phyloP scores from a whole-genome alignment of 2,113 vertebrate species.

The Protobothrops mucrosquamatus region DNA sequence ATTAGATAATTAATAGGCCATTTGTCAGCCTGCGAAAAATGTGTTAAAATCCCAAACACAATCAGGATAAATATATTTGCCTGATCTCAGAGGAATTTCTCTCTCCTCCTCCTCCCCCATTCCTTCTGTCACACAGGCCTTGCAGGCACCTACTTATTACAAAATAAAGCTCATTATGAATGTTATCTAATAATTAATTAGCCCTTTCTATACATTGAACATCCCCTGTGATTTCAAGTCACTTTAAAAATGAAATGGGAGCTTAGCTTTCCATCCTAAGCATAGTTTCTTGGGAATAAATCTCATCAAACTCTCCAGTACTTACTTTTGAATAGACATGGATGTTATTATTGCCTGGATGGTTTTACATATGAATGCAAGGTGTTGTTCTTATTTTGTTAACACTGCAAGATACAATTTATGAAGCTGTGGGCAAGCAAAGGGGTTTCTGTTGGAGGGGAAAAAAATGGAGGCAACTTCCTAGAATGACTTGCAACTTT shows the following conservation, averaged over 20 bases:
- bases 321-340: neutral
- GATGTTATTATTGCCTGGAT: neutral
- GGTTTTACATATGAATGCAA: constrained; percentile 74
- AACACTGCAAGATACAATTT: constrained; percentile 19
- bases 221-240: constrained; percentile 80
- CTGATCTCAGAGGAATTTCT: constrained; percentile 72
- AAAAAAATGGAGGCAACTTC: neutral
- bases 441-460: neutral
- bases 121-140: constrained; percentile 81
- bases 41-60: constrained; percentile 94
- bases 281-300: no score
- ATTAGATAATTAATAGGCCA: constrained; percentile 99
- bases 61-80: constrained; percentile 92
- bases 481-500: neutral
- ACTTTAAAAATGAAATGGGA: constrained; percentile 91
- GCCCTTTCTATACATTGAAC: constrained; percentile 76
- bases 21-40: constrained; percentile 98
- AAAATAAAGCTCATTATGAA: constrained; percentile 97
- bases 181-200: constrained; percentile 99
- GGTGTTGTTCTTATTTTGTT: constrained; percentile 74
- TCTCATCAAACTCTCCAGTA: neutral
- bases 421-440: neutral
- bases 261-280: constrained; percentile 58
- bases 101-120: constrained; percentile 52
- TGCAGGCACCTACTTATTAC: constrained; percentile 87